Base-by-base conservation (phyloP, 2,113 vertebrate species). In the Phalacrocorax carbo region DNA sequence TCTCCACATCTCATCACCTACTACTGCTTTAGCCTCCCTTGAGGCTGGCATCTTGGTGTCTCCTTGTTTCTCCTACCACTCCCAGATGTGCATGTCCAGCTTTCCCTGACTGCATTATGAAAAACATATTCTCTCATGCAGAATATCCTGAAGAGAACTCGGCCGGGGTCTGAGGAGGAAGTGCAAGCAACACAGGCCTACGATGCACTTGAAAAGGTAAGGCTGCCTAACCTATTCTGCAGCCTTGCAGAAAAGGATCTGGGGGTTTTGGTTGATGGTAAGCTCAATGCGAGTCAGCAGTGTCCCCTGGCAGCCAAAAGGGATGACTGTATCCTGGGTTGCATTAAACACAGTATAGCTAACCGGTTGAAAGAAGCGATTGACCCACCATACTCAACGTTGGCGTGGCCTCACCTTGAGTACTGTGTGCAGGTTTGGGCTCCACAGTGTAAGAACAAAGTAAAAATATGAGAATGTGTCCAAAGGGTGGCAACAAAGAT, bases 71-170 rank as follows among this genome's bases (percentile, higher is more conserved):
- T 90, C 20, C 6, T 70, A 11, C 34, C 34, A 6, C 23, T 76
- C 42, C 13, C 36, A 70, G 32, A 48, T 27, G 25, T 20, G 2
- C 22, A 44, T 21, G 21, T 71, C 49, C 21, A 65, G n/a, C 20
- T 89, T 94, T 55, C 32, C 58, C 15, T 71, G 12, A 62, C 51
- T 86, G 22, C 42, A 3, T 86, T n/a, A 44, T 21, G 22, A 85
- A 77, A 92, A 90, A 9, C 4, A 12, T 26, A 10, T 75, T 88
- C 54, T 85, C 78, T 88, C 29, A 82, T 72, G 3, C 95, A 99
- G 99, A 99, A 99, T 97, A 99, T 99, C 84, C 97, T 99, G 96
- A 99, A 99, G 96, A 99, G 99, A 97, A 99, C 99, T 13, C 97
- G 94, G 15, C 98, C 98, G 0, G 98, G 98, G 12, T 99, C 99